A percentile compares a stretch with the other conserved stretches of the same genome.
Conservation (phyloP, 1,140 invertebrate species). For the Caenorhabditis remanei region DNA sequence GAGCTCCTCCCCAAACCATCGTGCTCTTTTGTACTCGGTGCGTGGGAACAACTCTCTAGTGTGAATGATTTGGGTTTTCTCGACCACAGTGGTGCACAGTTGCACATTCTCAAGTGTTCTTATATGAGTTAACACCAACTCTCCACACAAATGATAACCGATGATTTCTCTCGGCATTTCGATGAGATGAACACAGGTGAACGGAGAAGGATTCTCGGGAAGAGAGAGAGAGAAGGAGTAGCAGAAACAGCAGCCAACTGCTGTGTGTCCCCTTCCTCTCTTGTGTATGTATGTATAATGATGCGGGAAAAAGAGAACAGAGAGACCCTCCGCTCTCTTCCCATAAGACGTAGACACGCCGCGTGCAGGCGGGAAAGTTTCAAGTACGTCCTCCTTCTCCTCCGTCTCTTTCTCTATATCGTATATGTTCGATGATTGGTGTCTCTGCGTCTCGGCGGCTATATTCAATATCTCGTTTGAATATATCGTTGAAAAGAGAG, state of each 20-base stretch:
- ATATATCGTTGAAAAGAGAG: slow-evolving; percentile 26
- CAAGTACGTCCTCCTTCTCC: background rate
- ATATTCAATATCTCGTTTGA: background rate
- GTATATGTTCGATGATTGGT: background rate
- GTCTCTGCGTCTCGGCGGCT: background rate
- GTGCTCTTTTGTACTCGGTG: too few species aligned
- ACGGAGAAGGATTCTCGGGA: background rate
- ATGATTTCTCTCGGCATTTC: too few species aligned
- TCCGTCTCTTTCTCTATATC: background rate
- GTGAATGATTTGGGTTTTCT: too few species aligned
- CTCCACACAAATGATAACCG: too few species aligned
- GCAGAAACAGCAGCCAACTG: background rate
- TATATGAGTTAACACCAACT: slow-evolving; percentile 6
- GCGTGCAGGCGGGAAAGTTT: slow-evolving; percentile 46
- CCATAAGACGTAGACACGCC: slow-evolving; percentile 16
- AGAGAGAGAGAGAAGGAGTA: slow-evolving; percentile 4
- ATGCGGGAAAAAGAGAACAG: slow-evolving; percentile 24
- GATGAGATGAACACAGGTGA: background rate
- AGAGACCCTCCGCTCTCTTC: background rate
- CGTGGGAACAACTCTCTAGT: too few species aligned
- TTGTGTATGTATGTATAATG: slow-evolving; percentile 14
- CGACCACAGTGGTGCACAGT: too few species aligned
- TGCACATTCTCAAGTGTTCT: background rate
- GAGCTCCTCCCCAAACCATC: too few species aligned
- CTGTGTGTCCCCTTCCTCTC: background rate